phyloP scores from a whole-genome alignment of 2,113 vertebrate species.

The Hypocryptadius cinnamomeus region DNA sequence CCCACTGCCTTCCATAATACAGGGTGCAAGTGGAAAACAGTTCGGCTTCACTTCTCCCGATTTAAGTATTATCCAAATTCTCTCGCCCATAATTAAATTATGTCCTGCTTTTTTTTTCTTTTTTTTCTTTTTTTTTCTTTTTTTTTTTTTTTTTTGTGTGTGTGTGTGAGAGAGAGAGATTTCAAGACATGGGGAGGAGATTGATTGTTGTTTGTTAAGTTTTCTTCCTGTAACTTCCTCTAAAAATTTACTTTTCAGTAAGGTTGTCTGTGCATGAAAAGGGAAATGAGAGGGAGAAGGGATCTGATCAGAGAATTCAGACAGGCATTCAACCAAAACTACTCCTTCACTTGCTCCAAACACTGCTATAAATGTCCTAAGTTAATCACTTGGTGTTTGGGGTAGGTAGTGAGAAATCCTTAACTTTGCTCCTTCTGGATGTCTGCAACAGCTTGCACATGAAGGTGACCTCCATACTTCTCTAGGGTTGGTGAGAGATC shows the following conservation, averaged over 20 bases:
- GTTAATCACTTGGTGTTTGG: not conserved
- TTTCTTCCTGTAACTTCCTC: not conserved
- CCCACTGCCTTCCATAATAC: not conserved
- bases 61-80: not conserved
- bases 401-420: not conserved
- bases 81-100: not conserved
- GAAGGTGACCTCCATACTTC: not conserved
- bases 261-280: not conserved
- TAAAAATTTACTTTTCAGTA: not conserved
- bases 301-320: not conserved
- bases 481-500: not conserved
- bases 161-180: not conserved
- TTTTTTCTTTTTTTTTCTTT: not conserved
- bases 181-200: not conserved
- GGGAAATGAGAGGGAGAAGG: not conserved
- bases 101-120: not conserved
- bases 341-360: not conserved
- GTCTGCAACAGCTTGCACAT: not conserved
- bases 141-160: not conserved
- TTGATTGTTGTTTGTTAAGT: not conserved
- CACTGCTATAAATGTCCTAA: not conserved
- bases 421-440: not conserved
- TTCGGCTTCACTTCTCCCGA: not conserved
- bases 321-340: not conserved
- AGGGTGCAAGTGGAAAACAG: not conserved